These are phyloP conservation scores for Drosophila aff. DNA, from an alignment of 1,140 invertebrate species.

Conservation along the genomic window DNA sequence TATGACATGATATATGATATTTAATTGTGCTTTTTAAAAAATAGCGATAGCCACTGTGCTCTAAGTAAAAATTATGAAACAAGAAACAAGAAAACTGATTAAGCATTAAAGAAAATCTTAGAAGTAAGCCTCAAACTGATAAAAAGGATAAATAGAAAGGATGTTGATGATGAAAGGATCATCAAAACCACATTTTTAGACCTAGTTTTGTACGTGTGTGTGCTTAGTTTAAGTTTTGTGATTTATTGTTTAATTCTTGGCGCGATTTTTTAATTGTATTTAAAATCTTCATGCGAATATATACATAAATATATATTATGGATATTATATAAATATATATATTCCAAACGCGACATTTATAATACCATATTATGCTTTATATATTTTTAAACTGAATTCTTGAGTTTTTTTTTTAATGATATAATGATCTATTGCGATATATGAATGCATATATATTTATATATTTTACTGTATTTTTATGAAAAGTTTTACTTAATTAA, in stretches of 20 bases:
- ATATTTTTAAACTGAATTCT: conserved; percentile 62
- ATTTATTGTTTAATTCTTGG: conserved; percentile 82
- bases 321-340: neutral
- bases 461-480: conserved; percentile 81
- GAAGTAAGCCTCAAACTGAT: conserved; percentile 57
- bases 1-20: conserved; percentile 44
- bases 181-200: conserved; percentile 57
- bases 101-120: conserved; percentile 57
- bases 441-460: conserved; percentile 26
- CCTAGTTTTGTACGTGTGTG: conserved; percentile 63
- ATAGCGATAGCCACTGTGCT: conserved; percentile 50
- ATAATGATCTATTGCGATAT: conserved; percentile 27
- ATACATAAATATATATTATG: neutral
- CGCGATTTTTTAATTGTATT: conserved; percentile 59
- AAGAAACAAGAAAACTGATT: conserved; percentile 71
- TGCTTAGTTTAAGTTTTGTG: conserved; percentile 81
- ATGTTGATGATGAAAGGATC: conserved; percentile 24
- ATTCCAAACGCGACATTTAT: conserved; percentile 34
- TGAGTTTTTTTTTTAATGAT: conserved; percentile 45
- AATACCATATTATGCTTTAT: conserved; percentile 58
- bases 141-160: neutral
- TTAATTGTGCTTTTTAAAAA: conserved; percentile 67
- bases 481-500: conserved; percentile 81
- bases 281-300: conserved; percentile 4
- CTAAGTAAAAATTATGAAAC: conserved; percentile 37